Base-by-base conservation (phyloP, 2,888 invertebrate species). In the Beris chalybata region DNA sequence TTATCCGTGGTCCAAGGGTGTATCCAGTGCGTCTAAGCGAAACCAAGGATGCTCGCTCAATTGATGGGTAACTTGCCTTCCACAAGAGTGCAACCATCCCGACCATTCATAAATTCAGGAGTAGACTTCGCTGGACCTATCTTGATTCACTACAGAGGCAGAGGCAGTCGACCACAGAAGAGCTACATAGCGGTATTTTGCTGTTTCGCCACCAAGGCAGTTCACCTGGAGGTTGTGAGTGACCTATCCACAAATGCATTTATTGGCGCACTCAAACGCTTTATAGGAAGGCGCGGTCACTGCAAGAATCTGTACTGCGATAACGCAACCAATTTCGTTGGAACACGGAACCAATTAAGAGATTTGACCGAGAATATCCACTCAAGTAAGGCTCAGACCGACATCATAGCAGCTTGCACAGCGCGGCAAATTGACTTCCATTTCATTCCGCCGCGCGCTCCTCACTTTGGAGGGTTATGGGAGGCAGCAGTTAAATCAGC, bases 61-160 rank as follows among this genome's bases (percentile, higher is more conserved):
- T 15, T 72, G 9, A 75, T 76, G 74, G 73, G 72, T 22, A 65
- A 74, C 64, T 22, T 22, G 22, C 22, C 22, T 22, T 22, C 22
- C 22, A 22, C 22, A 1, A 22, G 22, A 22, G 22, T 22, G 22
- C 22, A 22, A 22, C 22, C 22, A 3, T 22, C 22, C 22, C 22
- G 22, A 22, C 22, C 22, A 22, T 22, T 22, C 3, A 22, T 22
- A 22, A 22, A 22, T 22, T 22, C 22, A 3, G 22, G 22, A 22
- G 22, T 22, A 22, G 22, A 22, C 3, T 22, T 22, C 22, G 22
- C 22, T 22, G 22, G 22, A 22, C 22, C 22, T 22, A 22, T 22
- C 22, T 22, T 22, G 22, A 22, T 22, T 22, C 22, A 22, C 22
- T 22, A 22, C 22, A 22, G 22, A 22, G 22, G 22, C 22, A 22